These are phyloP conservation scores for Melospiza melodia DNA, from an alignment of 2,113 vertebrate species.

Conservation along the genomic window DNA sequence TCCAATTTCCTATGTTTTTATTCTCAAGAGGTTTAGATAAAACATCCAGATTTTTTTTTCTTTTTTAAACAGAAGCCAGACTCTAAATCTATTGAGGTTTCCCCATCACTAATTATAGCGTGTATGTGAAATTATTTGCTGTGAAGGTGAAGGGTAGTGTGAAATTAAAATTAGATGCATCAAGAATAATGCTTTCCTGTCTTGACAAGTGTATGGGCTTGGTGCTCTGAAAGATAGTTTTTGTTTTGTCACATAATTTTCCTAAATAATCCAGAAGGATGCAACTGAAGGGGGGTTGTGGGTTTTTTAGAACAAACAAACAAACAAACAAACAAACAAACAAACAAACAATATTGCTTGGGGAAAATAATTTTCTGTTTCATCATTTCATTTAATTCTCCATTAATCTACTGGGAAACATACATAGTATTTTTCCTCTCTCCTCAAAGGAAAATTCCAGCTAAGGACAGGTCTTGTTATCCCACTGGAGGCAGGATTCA, in stretches of 20 bases:
- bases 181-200: neutral
- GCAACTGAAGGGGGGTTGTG: neutral
- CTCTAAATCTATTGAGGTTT: conserved; percentile 23
- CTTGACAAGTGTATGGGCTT: neutral
- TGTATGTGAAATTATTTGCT: conserved; percentile 29
- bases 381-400: neutral
- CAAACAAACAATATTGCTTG: neutral
- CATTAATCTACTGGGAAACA: neutral
- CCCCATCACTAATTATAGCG: conserved; percentile 11
- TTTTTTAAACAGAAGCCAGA: conserved; percentile 14
- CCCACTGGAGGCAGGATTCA: neutral
- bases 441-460: neutral
- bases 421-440: neutral
- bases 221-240: neutral
- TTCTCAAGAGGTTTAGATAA: neutral
- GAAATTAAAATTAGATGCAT: conserved; percentile 48
- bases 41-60: conserved; percentile 11
- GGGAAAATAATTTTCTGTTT: neutral
- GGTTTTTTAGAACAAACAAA: neutral
- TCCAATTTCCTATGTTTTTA: conserved; percentile 18
- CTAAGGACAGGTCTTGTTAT: neutral
- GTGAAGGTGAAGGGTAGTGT: neutral
- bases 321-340: neutral
- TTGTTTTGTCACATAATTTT: neutral
- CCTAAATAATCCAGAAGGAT: neutral